Conservation (phyloP, 2,797 vertebrate species). For the Rhabdophis nuchalis region DNA sequence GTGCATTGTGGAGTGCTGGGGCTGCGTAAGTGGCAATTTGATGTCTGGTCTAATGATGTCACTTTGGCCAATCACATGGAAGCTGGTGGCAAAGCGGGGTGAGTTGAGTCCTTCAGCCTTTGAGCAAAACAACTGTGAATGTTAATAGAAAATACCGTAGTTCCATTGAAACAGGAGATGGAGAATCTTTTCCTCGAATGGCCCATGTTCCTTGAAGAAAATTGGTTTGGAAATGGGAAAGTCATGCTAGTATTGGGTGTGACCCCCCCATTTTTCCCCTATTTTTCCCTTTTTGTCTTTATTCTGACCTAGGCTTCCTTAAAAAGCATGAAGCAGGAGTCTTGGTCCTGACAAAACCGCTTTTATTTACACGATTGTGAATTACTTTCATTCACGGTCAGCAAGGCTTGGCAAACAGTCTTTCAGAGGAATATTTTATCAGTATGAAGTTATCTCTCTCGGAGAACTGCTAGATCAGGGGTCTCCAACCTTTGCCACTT, state of each 20-base stretch:
- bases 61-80: slow-evolving; percentile 97
- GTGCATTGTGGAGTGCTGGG: slow-evolving; percentile 95
- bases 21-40: slow-evolving; percentile 96
- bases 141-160: too few species aligned
- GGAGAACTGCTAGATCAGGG: too few species aligned
- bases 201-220: background rate
- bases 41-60: slow-evolving; percentile 97
- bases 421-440: too few species aligned
- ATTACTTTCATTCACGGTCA: too few species aligned
- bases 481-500: too few species aligned
- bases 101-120: slow-evolving; percentile 20
- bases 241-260: background rate
- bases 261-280: background rate
- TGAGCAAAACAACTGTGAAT: background rate
- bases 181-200: too few species aligned
- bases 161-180: background rate
- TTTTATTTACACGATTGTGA: too few species aligned
- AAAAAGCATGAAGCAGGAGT: too few species aligned
- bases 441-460: too few species aligned
- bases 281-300: background rate
- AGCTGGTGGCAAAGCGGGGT: slow-evolving; percentile 93
- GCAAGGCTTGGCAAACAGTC: too few species aligned
- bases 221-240: background rate
- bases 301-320: too few species aligned
- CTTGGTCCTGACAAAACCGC: too few species aligned